These are phyloP conservation scores for Heterotis niloticus DNA, from an alignment of 2,113 vertebrate genomes.

Conservation along the genomic window DNA sequence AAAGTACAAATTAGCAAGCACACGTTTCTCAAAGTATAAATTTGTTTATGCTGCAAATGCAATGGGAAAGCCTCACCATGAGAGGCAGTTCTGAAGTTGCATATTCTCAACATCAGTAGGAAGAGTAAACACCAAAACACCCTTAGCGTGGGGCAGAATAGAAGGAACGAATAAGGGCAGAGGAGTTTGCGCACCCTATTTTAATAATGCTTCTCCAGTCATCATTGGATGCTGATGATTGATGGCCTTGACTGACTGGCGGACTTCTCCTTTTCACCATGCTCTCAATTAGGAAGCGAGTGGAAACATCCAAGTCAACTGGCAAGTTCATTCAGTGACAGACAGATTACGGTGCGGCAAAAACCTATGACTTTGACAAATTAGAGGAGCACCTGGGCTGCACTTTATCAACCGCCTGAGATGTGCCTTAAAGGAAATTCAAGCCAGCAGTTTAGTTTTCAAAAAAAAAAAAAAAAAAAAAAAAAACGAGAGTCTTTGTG, in stretches of 20 bases:
- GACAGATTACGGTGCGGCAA: slow-evolving; percentile 60
- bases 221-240: background rate
- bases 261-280: background rate
- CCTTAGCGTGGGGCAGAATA: too few species aligned
- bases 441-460: slow-evolving; percentile 46
- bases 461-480: too few species aligned
- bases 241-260: background rate
- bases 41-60: too few species aligned
- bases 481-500: slow-evolving; percentile 52
- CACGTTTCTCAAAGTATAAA: too few species aligned
- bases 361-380: slow-evolving; percentile 83
- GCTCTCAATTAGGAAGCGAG: slow-evolving; percentile 33
- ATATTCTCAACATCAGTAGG: too few species aligned
- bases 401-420: slow-evolving; percentile 75
- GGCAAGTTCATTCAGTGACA: slow-evolving; percentile 65
- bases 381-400: slow-evolving; percentile 75
- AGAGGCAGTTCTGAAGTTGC: too few species aligned
- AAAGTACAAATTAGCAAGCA: too few species aligned
- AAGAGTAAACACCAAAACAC: too few species aligned
- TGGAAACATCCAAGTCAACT: slow-evolving; percentile 51
- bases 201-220: background rate
- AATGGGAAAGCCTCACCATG: too few species aligned
- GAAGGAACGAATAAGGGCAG: too few species aligned
- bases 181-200: too few species aligned
- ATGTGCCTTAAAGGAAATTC: slow-evolving; percentile 63